phyloP scores from a whole-genome alignment of 2,113 vertebrate genomes.

The Oryzias woworae region DNA sequence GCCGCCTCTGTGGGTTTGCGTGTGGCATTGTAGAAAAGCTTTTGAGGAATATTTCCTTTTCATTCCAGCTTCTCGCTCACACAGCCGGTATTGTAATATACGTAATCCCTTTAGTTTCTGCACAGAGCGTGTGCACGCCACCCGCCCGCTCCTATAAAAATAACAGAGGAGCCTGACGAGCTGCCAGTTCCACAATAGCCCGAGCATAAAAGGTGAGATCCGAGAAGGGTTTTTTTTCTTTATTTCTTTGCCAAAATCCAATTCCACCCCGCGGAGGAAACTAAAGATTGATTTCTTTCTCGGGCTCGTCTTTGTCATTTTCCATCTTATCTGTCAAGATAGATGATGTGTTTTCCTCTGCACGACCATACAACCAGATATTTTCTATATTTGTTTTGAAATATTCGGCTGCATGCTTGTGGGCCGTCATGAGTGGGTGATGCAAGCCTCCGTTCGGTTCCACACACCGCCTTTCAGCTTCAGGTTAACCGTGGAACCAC shows the following conservation, averaged over 20 bases:
- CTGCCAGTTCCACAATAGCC: conserved; percentile 11
- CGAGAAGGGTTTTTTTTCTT: conserved; percentile 14
- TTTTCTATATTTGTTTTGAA: conserved; percentile 48
- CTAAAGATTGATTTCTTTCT: conserved; percentile 52
- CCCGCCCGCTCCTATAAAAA: background rate
- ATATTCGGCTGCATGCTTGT: conserved; percentile 17
- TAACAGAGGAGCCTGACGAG: background rate
- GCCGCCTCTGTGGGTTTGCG: conserved; percentile 7
- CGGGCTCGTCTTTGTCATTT: conserved; percentile 33
- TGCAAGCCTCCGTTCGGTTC: background rate
- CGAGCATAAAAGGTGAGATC: background rate
- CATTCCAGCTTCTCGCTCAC: background rate
- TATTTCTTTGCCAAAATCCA: conserved; percentile 48
- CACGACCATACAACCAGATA: conserved; percentile 38
- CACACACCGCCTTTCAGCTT: conserved; percentile 8
- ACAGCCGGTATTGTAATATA: background rate
- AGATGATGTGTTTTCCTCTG: conserved; percentile 25
- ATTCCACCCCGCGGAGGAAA: conserved; percentile 40
- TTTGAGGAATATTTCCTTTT: conserved; percentile 3
- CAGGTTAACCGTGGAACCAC: conserved; percentile 5
- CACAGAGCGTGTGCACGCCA: background rate
- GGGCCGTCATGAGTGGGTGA: conserved; percentile 12
- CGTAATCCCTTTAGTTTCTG: background rate
- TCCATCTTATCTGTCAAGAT: conserved; percentile 30
- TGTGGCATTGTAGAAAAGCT: background rate